Evolutionary conservation across 2,888 invertebrate genomes (phyloP), one percentile per base, ranked within the genome.

Genomic region (Papilio demoleus): DNA sequence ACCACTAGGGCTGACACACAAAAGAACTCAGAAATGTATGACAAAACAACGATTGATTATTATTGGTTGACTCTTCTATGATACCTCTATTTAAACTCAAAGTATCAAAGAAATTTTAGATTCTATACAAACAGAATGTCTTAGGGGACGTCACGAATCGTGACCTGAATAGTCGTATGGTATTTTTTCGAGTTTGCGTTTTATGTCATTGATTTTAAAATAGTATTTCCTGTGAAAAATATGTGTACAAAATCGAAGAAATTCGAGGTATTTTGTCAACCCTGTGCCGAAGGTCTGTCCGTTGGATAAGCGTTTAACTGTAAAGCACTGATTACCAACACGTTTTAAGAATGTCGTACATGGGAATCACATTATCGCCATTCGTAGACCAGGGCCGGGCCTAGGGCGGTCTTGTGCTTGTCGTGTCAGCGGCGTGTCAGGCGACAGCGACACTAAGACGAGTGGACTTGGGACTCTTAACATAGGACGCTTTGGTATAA

Each of bases 321-420:
- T 69, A 69, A 65, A 69, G 65, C 69, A 65, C 69, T 69, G 69
- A 69, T 69, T 69, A 69, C 69, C 62, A 69, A 69, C 69, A 69
- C 69, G 69, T 65, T 65, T 45, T 56, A 69, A 69, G 69, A 69
- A 69, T 69, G 69, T 69, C 69, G 69, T 69, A 69, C 69, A 69
- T 42, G 65, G 65, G 65, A 69, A 69, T 65, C 69, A 69, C 69
- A 65, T 69, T 69, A 69, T 69, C 69, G 69, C 69, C 65, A 38
- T 65, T 68, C 60, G 53, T 61, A 56, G 53, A 9, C 53, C 27
- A 17, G 31, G n/a, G n/a, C 53, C 27, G 11, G 31, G 9, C 4
- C 53, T 56, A 24, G 31, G 53, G 53, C 53, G 53, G 31, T 27
- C 9, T 31, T 34, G 56, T 27, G 27, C 36, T 40, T 12, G 19